These are phyloP conservation scores for Trachelipus rathkii DNA, from an alignment of 1,140 invertebrate genomes.

Conservation along the genomic window DNA sequence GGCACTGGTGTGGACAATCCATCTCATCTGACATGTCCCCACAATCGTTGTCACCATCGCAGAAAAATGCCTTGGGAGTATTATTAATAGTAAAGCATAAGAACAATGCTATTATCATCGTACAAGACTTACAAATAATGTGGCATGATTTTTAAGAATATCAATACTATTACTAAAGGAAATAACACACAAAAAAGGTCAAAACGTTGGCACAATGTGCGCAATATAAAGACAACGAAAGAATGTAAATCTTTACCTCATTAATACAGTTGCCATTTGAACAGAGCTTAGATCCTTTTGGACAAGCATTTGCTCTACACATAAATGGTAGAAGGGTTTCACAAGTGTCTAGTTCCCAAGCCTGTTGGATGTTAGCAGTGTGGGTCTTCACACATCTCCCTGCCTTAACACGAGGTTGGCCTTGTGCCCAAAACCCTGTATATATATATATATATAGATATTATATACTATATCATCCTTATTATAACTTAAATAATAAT, in stretches of 20 bases:
- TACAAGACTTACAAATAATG: too few relatives aligned
- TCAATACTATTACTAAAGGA: too few relatives aligned
- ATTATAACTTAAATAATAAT: too few relatives aligned
- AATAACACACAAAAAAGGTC: too few relatives aligned
- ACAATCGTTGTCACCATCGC: constrained; percentile 89
- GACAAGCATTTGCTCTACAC: constrained; percentile 86
- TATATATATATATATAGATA: neutral
- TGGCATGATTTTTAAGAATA: too few relatives aligned
- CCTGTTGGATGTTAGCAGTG: constrained; percentile 64
- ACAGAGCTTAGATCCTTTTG: constrained; percentile 80
- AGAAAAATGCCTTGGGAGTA: constrained; percentile 64
- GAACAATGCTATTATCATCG: too few relatives aligned
- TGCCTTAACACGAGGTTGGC: constrained; percentile 74
- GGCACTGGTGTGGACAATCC: constrained; percentile 79
- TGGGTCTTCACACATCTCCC: constrained; percentile 79
- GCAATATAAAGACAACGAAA: too few relatives aligned
- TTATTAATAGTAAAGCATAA: too few relatives aligned
- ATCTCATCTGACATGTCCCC: constrained; percentile 87
- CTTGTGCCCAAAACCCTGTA: constrained; percentile 53
- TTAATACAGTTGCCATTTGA: constrained; percentile 89
- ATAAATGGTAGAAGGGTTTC: constrained; percentile 90
- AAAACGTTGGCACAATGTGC: too few relatives aligned
- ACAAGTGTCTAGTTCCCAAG: constrained; percentile 88
- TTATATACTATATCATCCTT: too few relatives aligned
- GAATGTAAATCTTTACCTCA: constrained; percentile 45